Evolutionary conservation across 2,113 vertebrate genomes (phyloP).

Genomic region (Pithys albifrons): DNA sequence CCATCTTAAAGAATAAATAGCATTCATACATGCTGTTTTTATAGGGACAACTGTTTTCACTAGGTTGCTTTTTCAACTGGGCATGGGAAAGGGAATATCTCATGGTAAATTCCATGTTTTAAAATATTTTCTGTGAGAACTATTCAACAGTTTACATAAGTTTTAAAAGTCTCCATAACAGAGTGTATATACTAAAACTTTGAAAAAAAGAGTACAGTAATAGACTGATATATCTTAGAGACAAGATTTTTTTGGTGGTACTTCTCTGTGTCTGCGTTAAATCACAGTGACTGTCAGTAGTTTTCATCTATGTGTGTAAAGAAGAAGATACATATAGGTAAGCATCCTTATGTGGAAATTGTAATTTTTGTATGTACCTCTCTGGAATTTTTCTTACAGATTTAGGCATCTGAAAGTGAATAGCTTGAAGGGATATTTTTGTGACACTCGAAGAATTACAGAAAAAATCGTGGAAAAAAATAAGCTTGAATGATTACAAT

Average conservation of each 20-base stretch:
- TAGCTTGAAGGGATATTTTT: neutral
- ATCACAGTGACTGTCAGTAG: neutral
- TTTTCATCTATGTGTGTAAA: neutral
- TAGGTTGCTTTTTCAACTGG: neutral
- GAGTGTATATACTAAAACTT: neutral
- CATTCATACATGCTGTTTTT: neutral
- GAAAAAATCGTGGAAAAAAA: neutral
- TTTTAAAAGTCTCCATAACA: neutral
- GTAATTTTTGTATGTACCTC: neutral
- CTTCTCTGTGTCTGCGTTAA: neutral
- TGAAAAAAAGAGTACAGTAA: neutral
- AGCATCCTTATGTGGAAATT: neutral
- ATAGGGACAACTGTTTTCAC: neutral
- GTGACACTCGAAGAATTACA: neutral
- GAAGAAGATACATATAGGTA: neutral
- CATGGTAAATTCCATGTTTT: neutral
- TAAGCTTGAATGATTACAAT: neutral
- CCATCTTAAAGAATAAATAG: neutral
- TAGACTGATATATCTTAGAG: neutral
- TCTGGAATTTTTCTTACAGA: neutral
- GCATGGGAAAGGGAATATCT: neutral
- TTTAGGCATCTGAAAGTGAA: neutral
- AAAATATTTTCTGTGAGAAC: neutral
- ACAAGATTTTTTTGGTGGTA: neutral
- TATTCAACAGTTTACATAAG: neutral